phyloP scores from a whole-genome alignment of 2,113 vertebrate genomes.

The Corynorhinus townsendii region DNA sequence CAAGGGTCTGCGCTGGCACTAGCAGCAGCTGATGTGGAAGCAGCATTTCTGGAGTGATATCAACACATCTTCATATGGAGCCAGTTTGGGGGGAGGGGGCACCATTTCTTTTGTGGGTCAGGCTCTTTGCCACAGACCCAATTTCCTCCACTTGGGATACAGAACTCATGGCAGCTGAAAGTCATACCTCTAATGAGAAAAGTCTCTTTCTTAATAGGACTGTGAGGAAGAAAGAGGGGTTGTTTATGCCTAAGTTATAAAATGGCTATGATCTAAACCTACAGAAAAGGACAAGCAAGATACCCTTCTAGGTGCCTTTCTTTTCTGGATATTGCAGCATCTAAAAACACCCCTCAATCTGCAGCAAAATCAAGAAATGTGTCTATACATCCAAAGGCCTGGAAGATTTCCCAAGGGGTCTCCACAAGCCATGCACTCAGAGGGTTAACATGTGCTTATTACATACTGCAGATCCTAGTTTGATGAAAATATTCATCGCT shows the following conservation, averaged over 20 bases:
- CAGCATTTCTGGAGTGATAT: conserved; percentile 65
- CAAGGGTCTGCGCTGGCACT: conserved; percentile 54
- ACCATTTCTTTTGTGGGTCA: background rate
- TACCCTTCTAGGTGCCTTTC: conserved; percentile 23
- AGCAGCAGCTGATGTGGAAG: conserved; percentile 65
- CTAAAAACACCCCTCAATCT: conserved; percentile 26
- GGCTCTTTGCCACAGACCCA: conserved; percentile 27
- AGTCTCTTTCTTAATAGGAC: conserved; percentile 16
- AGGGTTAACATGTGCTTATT: conserved; percentile 83
- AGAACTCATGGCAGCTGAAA: background rate
- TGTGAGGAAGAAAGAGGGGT: conserved; percentile 21
- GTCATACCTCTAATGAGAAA: background rate
- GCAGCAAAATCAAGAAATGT: conserved; percentile 67
- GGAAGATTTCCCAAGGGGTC: conserved; percentile 70
- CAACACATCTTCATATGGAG: conserved; percentile 55
- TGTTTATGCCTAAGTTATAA: conserved; percentile 36
- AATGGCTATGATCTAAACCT: conserved; percentile 48
- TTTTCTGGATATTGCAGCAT: conserved; percentile 56
- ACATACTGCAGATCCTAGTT: conserved; percentile 81
- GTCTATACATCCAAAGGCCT: conserved; percentile 68
- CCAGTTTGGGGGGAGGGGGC: background rate
- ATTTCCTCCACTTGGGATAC: background rate
- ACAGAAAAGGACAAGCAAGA: conserved; percentile 28
- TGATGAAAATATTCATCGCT: conserved; percentile 84
- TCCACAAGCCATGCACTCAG: conserved; percentile 77